These are phyloP conservation scores for Malurus elegans DNA, from an alignment of 2,113 vertebrate genomes.

Conservation along the genomic window DNA sequence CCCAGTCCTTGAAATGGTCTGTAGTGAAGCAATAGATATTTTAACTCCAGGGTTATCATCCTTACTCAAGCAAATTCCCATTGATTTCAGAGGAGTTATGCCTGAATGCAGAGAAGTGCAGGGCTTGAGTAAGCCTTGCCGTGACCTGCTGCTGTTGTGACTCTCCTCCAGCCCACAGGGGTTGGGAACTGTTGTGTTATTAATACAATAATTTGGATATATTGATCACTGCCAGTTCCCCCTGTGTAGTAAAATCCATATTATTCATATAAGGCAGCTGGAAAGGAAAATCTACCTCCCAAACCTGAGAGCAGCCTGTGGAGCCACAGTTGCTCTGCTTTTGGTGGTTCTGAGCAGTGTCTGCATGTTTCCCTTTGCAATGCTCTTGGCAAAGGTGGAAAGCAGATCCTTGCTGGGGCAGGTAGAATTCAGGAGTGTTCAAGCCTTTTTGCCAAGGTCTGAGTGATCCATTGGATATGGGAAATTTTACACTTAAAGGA, in stretches of 20 bases:
- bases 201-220: not conserved
- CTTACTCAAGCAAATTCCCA: not conserved
- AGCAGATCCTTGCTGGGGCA: not conserved
- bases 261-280: not conserved
- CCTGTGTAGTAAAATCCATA: not conserved
- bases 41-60: constrained; percentile 17
- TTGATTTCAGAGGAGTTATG: not conserved
- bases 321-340: not conserved
- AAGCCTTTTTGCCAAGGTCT: not conserved
- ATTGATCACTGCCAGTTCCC: not conserved
- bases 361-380: fast-evolving
- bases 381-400: not conserved
- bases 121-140: not conserved
- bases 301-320: not conserved
- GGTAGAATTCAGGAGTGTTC: not conserved
- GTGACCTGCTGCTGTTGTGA: not conserved
- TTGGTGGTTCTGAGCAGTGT: not conserved
- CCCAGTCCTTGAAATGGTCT: not conserved
- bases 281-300: not conserved
- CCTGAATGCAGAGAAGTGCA: not conserved
- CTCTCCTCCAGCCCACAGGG: not conserved
- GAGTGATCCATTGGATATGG: not conserved
- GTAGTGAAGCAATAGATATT: not conserved
- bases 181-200: not conserved
- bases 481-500: not conserved